phyloP scores from a whole-genome alignment of 2,797 vertebrate species.

The Lates japonicus region DNA sequence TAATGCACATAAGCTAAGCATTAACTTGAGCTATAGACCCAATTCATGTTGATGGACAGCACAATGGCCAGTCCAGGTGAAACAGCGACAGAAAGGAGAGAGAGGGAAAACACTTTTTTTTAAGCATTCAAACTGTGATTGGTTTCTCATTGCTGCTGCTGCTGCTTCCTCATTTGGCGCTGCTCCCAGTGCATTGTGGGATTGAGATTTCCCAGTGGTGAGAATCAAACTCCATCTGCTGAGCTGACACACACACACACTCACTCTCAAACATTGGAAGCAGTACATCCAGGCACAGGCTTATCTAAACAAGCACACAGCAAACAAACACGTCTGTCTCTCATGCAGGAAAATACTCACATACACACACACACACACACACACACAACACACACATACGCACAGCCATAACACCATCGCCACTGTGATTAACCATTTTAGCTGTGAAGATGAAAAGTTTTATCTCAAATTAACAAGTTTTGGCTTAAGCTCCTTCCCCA shows the following conservation, averaged over 20 bases:
- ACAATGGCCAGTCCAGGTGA: slow-evolving; percentile 48
- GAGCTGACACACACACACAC: slow-evolving; percentile 62
- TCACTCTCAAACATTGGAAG: too few relatives aligned
- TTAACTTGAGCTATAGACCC: slow-evolving; percentile 47
- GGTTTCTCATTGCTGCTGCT: slow-evolving; percentile 66
- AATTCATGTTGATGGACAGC: slow-evolving; percentile 65
- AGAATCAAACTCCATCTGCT: slow-evolving; percentile 80
- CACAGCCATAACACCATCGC: slow-evolving; percentile 62
- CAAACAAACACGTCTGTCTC: slow-evolving; percentile 75
- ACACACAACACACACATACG: too few relatives aligned
- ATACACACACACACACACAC: slow-evolving; percentile 28
- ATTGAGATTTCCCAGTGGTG: slow-evolving; percentile 81
- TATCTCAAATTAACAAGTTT: slow-evolving; percentile 58
- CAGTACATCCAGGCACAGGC: slow-evolving; percentile 73
- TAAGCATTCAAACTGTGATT: slow-evolving; percentile 64
- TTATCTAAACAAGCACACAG: slow-evolving; percentile 77
- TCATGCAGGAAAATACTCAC: slow-evolving; percentile 50
- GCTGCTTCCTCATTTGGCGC: slow-evolving; percentile 75
- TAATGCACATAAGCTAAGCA: slow-evolving; percentile 40
- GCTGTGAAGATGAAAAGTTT: slow-evolving; percentile 73
- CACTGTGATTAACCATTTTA: slow-evolving; percentile 80
- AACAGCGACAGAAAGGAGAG: slow-evolving; percentile 24
- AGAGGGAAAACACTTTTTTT: slow-evolving; percentile 41
- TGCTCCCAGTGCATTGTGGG: slow-evolving; percentile 82
- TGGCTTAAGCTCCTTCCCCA: slow-evolving; percentile 26